Evolutionary conservation across 2,888 invertebrate genomes (phyloP), one percentile per base, ranked within the genome.

Genomic region (Eupithecia exiguata): DNA sequence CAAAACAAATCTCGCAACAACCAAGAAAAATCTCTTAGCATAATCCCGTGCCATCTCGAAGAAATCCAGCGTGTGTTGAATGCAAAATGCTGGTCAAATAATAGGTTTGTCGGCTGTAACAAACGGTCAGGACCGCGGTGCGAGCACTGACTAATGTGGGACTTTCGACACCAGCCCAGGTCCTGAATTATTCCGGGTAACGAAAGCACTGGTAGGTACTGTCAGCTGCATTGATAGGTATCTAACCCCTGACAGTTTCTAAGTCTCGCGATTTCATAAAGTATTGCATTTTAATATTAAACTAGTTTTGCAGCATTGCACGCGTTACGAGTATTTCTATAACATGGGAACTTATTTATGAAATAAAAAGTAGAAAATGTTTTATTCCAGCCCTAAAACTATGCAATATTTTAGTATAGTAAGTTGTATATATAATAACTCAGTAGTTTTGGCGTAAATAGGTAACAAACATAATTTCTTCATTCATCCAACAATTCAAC

Each of bases 61-160:
- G 58, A 58, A 58, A 58, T 3, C 25, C 25, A 58, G 58, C 84
- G 84, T 81, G 83, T 74, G 70, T 75, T 80, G 88, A 87, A 88
- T 89, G 83, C 86, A 86, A 86, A 87, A 87, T 84, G 83, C 84
- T 88, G 86, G 85, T 87, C 89, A 87, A 89, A 89, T 89, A 89
- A 89, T 89, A 82, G 84, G 82, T 83, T 83, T 86, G 88, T 87
- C 89, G 85, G 84, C 85, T 84, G 85, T 86, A 87, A 89, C 88
- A 89, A 88, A 91, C 84, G 83, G 79, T 78, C 77, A 84, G 80
- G 69, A 81, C 82, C 78, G 71, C 79, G 81, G 78, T 68, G 80
- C 79, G 72, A 84, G 83, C 85, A 84, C 84, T 88, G 89, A 89
- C 80, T 87, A 87, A 89, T 89, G 87, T 81, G 81, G 78, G 80